Percentiles rank a stretch among this genome's conserved stretches.
phyloP scores from a whole-genome alignment of 2,888 invertebrate genomes.

The Blomia tropicalis region DNA sequence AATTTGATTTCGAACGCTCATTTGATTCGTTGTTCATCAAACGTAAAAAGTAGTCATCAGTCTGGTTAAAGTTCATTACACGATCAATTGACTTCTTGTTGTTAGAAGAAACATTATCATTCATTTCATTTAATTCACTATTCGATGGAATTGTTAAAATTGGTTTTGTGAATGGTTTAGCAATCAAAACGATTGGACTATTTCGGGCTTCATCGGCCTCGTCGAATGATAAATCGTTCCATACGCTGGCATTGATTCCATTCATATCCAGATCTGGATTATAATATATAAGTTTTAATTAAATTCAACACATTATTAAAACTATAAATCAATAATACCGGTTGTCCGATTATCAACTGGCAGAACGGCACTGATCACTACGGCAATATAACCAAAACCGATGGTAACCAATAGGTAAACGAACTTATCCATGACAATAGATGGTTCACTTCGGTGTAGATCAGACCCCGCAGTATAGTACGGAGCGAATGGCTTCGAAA shows the following conservation, averaged over 20 bases:
- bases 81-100: too few species aligned
- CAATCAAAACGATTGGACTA: slow-evolving; percentile 1
- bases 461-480: too few species aligned
- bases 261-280: not conserved
- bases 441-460: too few species aligned
- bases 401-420: too few species aligned
- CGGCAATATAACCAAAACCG: too few species aligned
- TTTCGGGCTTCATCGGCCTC: slow-evolving; percentile 1
- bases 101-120: not conserved
- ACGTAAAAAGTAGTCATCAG: not conserved
- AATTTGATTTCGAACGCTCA: not conserved
- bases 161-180: not conserved
- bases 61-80: not conserved
- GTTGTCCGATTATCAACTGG: too few species aligned
- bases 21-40: not conserved
- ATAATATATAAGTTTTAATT: not conserved
- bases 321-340: too few species aligned
- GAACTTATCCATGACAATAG: too few species aligned
- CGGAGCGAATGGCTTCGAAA: too few species aligned
- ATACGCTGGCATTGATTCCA: not conserved
- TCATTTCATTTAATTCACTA: not conserved
- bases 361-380: too few species aligned
- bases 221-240: not conserved
- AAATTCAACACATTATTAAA: too few species aligned
- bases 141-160: not conserved